Percentiles rank a stretch among this genome's conserved stretches.
phyloP scores from a whole-genome alignment of 2,888 invertebrate species.

The Galerucella pusilla region DNA sequence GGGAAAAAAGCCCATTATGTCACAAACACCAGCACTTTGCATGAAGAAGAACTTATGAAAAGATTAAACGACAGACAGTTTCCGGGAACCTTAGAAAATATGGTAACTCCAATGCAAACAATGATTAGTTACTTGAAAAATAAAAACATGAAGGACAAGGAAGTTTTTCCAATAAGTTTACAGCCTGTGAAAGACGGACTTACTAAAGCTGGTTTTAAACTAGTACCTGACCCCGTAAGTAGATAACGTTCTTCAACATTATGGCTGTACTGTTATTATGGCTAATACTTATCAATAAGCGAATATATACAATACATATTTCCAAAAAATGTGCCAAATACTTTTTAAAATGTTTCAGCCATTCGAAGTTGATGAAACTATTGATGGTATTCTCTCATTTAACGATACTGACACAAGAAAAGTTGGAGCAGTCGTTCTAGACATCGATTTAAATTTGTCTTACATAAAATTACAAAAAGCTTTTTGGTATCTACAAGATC shows the following conservation, averaged over 20 bases:
- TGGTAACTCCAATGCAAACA: constrained; percentile 20
- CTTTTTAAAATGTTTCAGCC: constrained; percentile 27
- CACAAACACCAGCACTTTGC: constrained; percentile 27
- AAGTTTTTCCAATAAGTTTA: constrained; percentile 22
- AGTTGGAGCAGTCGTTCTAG: constrained; percentile 32
- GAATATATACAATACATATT: background rate
- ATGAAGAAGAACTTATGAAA: background rate
- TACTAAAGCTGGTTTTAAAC: constrained; percentile 24
- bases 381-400: constrained; percentile 1
- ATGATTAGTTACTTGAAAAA: constrained; percentile 22
- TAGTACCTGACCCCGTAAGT: constrained; percentile 32
- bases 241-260: background rate
- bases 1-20: constrained; percentile 29
- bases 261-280: too few species aligned
- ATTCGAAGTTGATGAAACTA: constrained; percentile 19
- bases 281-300: too few species aligned
- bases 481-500: constrained; percentile 27
- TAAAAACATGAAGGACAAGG: constrained; percentile 19
- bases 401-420: constrained; percentile 22
- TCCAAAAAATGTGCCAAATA: background rate
- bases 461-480: constrained; percentile 33
- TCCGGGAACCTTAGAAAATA: constrained; percentile 15
- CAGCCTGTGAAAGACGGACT: constrained; percentile 25
- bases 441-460: constrained; percentile 27
- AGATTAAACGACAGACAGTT: constrained; percentile 12